Conservation (phyloP, 2,888 invertebrate species). For the Drosophila austrosaltans region DNA sequence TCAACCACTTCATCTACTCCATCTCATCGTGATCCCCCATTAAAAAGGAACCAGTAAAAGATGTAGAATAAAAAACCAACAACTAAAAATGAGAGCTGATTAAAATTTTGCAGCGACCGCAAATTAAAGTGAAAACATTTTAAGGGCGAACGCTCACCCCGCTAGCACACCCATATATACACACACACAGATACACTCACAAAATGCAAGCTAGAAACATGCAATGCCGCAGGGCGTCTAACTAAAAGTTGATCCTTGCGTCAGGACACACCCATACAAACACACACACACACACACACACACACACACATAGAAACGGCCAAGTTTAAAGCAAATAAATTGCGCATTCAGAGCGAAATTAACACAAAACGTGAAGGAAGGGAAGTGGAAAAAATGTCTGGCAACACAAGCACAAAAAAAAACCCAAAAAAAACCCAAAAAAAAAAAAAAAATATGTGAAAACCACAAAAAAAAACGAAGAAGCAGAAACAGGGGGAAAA, state of each 20-base stretch:
- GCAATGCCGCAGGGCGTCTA: constrained; percentile 47
- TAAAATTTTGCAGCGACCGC: constrained; percentile 72
- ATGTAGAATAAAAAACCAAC: constrained; percentile 10
- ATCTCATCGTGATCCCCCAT: background rate
- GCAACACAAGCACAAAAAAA: constrained; percentile 10
- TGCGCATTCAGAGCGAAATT: constrained; percentile 77
- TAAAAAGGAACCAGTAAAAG: constrained; percentile 18
- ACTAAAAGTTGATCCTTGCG: constrained; percentile 65
- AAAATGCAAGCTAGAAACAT: constrained; percentile 48
- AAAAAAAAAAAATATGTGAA: constrained; percentile 26
- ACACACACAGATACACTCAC: background rate
- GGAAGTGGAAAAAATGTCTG: background rate
- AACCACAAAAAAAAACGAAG: constrained; percentile 4
- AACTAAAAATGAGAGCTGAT: constrained; percentile 56
- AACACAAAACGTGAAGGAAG: constrained; percentile 52
- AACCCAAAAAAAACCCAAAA: constrained; percentile 19
- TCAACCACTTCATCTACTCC: background rate
- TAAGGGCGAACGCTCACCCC: constrained; percentile 43
- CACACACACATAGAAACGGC: constrained; percentile 34
- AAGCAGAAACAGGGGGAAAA: constrained; percentile 9
- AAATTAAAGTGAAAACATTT: constrained; percentile 76
- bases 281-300: constrained; percentile 27
- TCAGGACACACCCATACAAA: constrained; percentile 18
- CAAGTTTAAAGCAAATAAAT: constrained; percentile 78
- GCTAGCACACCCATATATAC: background rate